phyloP scores from a whole-genome alignment of 2,113 vertebrate genomes.

The Planiliza haematocheilus region DNA sequence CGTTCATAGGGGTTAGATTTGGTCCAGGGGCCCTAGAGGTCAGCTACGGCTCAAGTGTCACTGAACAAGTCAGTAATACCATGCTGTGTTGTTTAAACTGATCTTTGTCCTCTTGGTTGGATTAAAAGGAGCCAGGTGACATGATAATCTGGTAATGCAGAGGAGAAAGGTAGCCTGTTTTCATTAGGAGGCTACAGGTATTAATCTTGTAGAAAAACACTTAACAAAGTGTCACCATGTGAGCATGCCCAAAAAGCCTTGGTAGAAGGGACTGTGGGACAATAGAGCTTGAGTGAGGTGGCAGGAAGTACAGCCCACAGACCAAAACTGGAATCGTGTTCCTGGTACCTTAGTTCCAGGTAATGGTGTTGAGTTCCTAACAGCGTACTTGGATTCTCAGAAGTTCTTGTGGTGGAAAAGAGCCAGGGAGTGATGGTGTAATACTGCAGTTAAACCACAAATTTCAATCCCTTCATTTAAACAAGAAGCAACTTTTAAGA shows the following conservation, averaged over 20 bases:
- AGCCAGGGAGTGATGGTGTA: too few species aligned
- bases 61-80: slow-evolving; percentile 50
- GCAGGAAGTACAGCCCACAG: neutral
- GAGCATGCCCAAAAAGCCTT: neutral
- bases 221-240: neutral
- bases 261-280: neutral
- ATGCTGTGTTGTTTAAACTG: slow-evolving; percentile 28
- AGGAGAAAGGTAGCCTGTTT: neutral
- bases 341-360: slow-evolving; percentile 8
- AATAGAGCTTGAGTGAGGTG: neutral
- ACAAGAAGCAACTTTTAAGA: neutral
- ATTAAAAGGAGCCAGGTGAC: slow-evolving; percentile 22
- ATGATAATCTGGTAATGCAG: slow-evolving; percentile 19
- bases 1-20: slow-evolving; percentile 65
- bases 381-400: neutral
- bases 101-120: slow-evolving; percentile 34
- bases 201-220: neutral
- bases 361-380: slow-evolving; percentile 12
- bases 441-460: slow-evolving; percentile 21
- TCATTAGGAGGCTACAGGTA: neutral
- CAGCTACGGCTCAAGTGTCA: slow-evolving; percentile 57
- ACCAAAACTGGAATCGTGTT: slow-evolving; percentile 8
- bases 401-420: neutral
- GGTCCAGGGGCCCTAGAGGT: slow-evolving; percentile 45
- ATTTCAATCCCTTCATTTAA: neutral